Evolutionary conservation across 1,140 invertebrate species (phyloP).

Genomic region (Holcopasites calliopsidis): DNA sequence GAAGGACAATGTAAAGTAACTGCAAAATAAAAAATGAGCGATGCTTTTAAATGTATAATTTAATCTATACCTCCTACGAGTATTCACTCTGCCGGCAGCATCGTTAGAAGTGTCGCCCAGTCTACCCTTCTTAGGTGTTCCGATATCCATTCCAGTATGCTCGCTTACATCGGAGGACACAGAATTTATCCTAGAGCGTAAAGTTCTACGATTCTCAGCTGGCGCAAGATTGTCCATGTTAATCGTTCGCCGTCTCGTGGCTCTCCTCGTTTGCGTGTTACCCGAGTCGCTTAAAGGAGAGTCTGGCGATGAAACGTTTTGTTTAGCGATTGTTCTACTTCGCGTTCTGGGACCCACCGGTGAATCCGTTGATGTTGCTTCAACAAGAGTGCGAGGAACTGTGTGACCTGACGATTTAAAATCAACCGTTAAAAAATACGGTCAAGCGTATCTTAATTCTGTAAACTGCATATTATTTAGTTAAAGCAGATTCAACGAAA

Average conservation of each 20-base stretch:
- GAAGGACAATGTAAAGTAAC: neutral
- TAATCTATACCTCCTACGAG: slow-evolving; percentile 50
- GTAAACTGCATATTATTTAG: neutral
- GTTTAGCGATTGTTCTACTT: slow-evolving; percentile 38
- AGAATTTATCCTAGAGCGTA: slow-evolving; percentile 60
- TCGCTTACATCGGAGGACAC: slow-evolving; percentile 61
- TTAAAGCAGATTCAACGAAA: neutral
- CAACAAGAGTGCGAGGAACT: slow-evolving; percentile 8
- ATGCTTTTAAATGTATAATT: neutral
- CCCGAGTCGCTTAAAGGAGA: slow-evolving; percentile 46
- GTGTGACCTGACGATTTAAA: slow-evolving; percentile 35
- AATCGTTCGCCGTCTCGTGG: slow-evolving; percentile 36
- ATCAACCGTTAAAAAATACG: neutral
- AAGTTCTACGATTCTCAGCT: slow-evolving; percentile 34
- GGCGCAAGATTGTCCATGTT: slow-evolving; percentile 32
- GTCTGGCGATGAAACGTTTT: slow-evolving; percentile 55
- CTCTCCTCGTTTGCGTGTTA: neutral
- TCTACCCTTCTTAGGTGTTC: slow-evolving; percentile 33
- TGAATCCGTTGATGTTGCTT: slow-evolving; percentile 45
- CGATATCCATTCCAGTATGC: slow-evolving; percentile 40
- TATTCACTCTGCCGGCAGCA: slow-evolving; percentile 37
- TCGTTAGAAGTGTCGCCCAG: neutral
- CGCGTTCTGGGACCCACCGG: slow-evolving; percentile 64
- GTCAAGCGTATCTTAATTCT: neutral
- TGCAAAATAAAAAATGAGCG: slow-evolving; percentile 9